Evolutionary conservation across 2,888 invertebrate species (phyloP), one percentile per base, ranked within the genome.

Genomic region (Hyposoter dolosus): DNA sequence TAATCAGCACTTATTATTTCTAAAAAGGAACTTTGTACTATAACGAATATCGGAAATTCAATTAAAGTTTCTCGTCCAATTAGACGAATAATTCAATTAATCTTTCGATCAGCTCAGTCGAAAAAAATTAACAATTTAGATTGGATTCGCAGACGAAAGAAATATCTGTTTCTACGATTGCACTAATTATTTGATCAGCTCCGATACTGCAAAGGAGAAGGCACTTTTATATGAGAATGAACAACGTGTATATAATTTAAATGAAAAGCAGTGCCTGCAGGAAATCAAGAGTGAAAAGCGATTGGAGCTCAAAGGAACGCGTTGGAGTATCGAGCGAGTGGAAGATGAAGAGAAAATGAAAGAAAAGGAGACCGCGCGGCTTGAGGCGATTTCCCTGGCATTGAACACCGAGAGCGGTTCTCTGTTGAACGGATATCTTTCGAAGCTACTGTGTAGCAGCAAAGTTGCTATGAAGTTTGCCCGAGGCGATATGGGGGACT

Each of bases 401-500:
- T 77, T 74, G 45, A 63, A 69, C 12, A 77, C 45, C 72, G 74
- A 47, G 50, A 56, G 63, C 76, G 28, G 47, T 66, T 53, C 56
- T 23, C 63, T 53, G 53, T 65, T 50, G 45, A 84, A 68, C 53
- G 63, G 50, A 79, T 63, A 76, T 75, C 71, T 71, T 69, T 63
- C 63, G 82, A 69, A 78, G 63, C 71, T n/a, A 77, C 69, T 74
- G 83, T 28, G 28, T 74, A 63, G 71, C 66, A 68, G 71, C 72
- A 23, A 85, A 32, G 71, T 56, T 56, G 9, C 53, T 71, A 76
- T 43, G 35, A 40, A 28, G 28, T 19, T 47, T 19, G 66, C 79
- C 66, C 35, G 43, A 28, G 77, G 69, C 65, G 15, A n/a, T 74
- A 23, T 35, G 35, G 88, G 89, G 88, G 88, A 90, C 90, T 92